Base-by-base conservation (phyloP, 1,140 invertebrate genomes). In the Drosophila bifasciata region DNA sequence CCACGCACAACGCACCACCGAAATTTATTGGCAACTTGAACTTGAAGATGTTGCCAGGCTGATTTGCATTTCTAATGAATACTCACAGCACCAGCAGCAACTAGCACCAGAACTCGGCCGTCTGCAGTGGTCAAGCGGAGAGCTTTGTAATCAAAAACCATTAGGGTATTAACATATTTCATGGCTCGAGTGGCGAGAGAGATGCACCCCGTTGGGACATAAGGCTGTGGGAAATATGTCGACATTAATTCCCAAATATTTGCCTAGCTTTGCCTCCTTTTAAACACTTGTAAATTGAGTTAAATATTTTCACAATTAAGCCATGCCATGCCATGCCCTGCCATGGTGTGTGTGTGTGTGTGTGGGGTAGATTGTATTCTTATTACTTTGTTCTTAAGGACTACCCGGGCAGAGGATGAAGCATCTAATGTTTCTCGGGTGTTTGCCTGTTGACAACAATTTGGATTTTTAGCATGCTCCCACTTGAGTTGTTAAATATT, bases 31-130 rank as follows among this genome's bases (percentile, higher is more conserved):
- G 52, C 77, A 60, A 61, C 79, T 86, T 86, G 81, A 85, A 85
- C 83, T 85, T 85, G 81, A 86, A 81, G 60, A 60, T 86, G 73
- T 70, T 60, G 61, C 64, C 68, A 73, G 39, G 23, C 40, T 79
- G 43, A 85, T 85, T 85, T 86, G 73, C 81, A 85, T 86, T 77
- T 62, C 55, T 75, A 85, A 85, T 86, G 74, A 75, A 77, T 76
- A 57, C 57, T 5, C 11, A 4, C 32, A 56, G 69, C 28, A 28
- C 3, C 8, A 28, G 28, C 28, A 28, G 19, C 76, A n/a, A n/a
- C n/a, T n/a, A 75, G 68, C 60, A 36, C 53, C 48, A 79, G 66
- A 75, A 84, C 56, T 57, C 23, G 76, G 39, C 48, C 71, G 48
- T 53, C 62, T 41, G 25, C 62, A 46, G 52, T 50, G 40, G 50